Evolutionary conservation across 1,140 invertebrate genomes (phyloP).

Genomic region (Neoseiulus cucumeris): DNA sequence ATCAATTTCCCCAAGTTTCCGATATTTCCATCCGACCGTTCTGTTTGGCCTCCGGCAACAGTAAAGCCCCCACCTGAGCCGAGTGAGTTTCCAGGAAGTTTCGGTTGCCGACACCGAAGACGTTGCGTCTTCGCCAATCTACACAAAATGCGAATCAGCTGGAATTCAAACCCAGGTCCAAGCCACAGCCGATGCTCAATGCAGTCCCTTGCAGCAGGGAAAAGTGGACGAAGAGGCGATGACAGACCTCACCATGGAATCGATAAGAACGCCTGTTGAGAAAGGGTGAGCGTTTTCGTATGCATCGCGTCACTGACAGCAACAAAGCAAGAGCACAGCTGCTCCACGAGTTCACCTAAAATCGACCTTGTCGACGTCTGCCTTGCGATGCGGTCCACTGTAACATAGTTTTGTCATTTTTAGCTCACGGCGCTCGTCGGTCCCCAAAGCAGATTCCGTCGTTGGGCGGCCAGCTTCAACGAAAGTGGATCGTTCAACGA

Average conservation of each 20-base stretch:
- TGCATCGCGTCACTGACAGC: too few species aligned
- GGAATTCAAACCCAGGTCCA: neutral
- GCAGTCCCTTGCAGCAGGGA: neutral
- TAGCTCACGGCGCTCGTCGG: neutral
- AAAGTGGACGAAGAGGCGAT: neutral
- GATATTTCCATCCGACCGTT: too few species aligned
- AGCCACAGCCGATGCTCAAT: neutral
- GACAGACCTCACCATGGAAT: conserved; percentile 3
- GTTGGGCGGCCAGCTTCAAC: neutral
- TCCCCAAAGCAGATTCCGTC: neutral
- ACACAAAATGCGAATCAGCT: neutral
- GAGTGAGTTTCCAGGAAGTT: neutral
- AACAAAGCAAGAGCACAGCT: too few species aligned
- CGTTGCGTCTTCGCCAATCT: neutral
- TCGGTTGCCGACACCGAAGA: neutral
- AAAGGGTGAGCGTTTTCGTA: too few species aligned
- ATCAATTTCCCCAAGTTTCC: too few species aligned
- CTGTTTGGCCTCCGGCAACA: too few species aligned
- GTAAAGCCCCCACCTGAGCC: too few species aligned
- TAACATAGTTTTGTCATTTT: too few species aligned
- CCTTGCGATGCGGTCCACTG: too few species aligned
- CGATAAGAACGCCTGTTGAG: neutral
- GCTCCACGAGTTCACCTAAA: too few species aligned
- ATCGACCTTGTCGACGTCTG: too few species aligned
- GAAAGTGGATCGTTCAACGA: neutral